Conservation (phyloP, 1,140 invertebrate genomes). For the Harpegnathos saltator region DNA sequence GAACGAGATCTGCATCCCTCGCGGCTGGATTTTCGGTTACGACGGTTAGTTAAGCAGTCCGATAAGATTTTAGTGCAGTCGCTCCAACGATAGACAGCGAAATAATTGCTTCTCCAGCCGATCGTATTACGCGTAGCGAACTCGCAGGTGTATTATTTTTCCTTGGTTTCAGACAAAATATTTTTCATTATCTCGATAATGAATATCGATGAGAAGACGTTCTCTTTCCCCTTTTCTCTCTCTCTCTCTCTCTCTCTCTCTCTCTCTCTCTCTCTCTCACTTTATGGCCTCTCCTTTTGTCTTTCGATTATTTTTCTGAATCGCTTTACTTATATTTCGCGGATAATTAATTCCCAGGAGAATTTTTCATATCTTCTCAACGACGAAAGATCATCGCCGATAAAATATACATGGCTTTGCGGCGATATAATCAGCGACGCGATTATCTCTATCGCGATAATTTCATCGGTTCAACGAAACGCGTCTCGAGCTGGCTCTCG, state of each 20-base stretch:
- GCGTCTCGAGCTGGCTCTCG: not conserved
- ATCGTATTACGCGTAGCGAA: not conserved
- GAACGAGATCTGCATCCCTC: slow-evolving; percentile 30
- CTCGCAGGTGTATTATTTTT: not conserved
- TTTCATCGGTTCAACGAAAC: slow-evolving; percentile 33
- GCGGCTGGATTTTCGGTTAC: slow-evolving; percentile 25
- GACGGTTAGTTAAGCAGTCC: not conserved
- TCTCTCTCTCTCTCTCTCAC: too few species aligned
- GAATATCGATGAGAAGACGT: too few species aligned
- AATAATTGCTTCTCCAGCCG: not conserved
- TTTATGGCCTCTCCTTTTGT: too few species aligned
- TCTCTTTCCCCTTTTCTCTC: too few species aligned
- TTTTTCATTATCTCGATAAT: not conserved
- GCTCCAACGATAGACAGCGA: not conserved
- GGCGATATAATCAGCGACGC: not conserved
- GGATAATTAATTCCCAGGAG: too few species aligned
- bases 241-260: too few species aligned
- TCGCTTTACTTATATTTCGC: too few species aligned
- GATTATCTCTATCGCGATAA: slow-evolving; percentile 31
- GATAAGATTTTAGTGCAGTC: slow-evolving; percentile 19
- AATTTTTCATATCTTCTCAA: not conserved
- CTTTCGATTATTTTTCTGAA: too few species aligned
- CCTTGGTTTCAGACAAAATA: too few species aligned
- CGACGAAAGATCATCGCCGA: not conserved
- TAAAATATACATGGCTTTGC: slow-evolving; percentile 33